Evolutionary conservation across 1,140 invertebrate genomes (phyloP).

Genomic region (Listronotus oregonensis): DNA sequence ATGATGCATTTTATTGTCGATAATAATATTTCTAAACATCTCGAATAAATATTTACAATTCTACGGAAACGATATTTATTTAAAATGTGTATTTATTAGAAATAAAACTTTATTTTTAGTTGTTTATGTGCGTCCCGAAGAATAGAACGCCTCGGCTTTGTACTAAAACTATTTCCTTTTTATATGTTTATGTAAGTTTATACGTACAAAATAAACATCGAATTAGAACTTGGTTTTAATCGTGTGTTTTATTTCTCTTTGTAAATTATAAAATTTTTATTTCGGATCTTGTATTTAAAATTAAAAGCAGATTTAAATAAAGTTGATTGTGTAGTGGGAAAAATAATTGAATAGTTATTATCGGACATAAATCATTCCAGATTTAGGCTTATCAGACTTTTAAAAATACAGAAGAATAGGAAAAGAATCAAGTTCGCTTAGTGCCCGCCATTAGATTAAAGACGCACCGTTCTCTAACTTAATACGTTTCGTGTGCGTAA

Average conservation of each 20-base stretch:
- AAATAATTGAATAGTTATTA: too few species aligned
- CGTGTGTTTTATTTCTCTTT: slow-evolving; percentile 32
- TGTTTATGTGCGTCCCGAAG: slow-evolving; percentile 23
- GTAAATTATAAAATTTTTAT: slow-evolving; percentile 34
- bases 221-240: slow-evolving; percentile 32
- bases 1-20: too few species aligned
- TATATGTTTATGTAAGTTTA: slow-evolving; percentile 36
- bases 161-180: slow-evolving; percentile 31
- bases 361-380: too few species aligned
- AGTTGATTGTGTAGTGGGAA: background rate
- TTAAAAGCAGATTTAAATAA: slow-evolving; percentile 11
- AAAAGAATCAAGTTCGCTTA: too few species aligned
- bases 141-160: slow-evolving; percentile 10
- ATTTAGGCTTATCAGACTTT: too few species aligned
- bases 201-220: slow-evolving; percentile 35
- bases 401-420: too few species aligned
- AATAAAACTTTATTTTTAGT: slow-evolving; percentile 34
- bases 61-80: slow-evolving; percentile 24
- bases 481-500: too few species aligned
- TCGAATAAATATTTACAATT: slow-evolving; percentile 8
- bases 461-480: too few species aligned
- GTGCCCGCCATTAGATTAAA: too few species aligned
- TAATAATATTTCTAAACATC: background rate
- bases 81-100: slow-evolving; percentile 35
- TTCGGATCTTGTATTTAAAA: slow-evolving; percentile 14